Evolutionary conservation across 2,797 vertebrate genomes (phyloP).

Genomic region (Microchirus variegatus): DNA sequence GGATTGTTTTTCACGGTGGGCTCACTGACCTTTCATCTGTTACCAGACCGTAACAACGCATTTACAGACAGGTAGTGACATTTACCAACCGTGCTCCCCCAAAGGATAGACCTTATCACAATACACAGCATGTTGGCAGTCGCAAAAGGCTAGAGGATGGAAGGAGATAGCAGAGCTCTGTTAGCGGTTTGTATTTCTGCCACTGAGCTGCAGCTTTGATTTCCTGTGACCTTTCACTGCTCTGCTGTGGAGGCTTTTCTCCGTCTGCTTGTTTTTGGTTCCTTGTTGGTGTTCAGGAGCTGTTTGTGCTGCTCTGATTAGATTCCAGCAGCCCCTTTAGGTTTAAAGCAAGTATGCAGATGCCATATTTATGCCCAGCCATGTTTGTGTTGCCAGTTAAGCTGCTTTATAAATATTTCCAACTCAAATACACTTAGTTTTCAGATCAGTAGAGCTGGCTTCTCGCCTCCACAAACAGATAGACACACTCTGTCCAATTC

Average conservation of each 20-base stretch:
- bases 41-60: conserved; percentile 1
- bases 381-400: conserved; percentile 62
- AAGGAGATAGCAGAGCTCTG: conserved; percentile 11
- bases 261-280: conserved; percentile 51
- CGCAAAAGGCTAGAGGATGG: background rate
- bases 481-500: background rate
- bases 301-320: conserved; percentile 56
- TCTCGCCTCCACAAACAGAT: conserved; percentile 28
- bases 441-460: conserved; percentile 31
- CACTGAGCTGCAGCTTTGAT: conserved; percentile 43
- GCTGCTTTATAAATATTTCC: conserved; percentile 65
- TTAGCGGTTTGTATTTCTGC: conserved; percentile 33
- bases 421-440: conserved; percentile 46
- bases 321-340: conserved; percentile 41
- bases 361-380: conserved; percentile 51
- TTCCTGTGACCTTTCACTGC: conserved; percentile 62
- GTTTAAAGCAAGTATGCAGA: conserved; percentile 47
- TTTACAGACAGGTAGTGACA: conserved; percentile 1
- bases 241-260: conserved; percentile 32
- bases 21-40: conserved; percentile 3
- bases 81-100: conserved; percentile 9
- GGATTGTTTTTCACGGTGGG: background rate
- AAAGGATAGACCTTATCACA: background rate
- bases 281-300: conserved; percentile 42
- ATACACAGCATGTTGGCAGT: conserved; percentile 4